Base-by-base conservation (phyloP, 2,888 invertebrate species). In the Asteroscopus sphinx region DNA sequence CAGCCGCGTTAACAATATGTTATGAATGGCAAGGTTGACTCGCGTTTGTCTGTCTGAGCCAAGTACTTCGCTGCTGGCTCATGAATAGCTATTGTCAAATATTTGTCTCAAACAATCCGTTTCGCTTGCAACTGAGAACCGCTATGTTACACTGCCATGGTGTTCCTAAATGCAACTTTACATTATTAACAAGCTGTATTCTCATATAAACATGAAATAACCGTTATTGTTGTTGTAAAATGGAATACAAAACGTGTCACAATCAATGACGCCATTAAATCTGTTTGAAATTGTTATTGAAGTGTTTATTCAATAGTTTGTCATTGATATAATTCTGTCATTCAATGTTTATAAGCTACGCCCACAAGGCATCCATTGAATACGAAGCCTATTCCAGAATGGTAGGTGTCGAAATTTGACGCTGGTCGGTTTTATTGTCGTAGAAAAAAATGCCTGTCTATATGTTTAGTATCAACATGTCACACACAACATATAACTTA, bases 1-100 rank as follows among this genome's bases (percentile, higher is more conserved):
- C 58, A 54, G 42, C 46, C 37, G 56, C 41, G 37, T 55, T 69
- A 64, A 72, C 71, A 77, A 79, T 78, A 78, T 76, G 79, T 84
- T 86, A 83, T 84, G 79, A 84, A 83, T 82, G 82, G 79, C 71
- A 67, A 64, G 76, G 75, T 78, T 84, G 88, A 85, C 83, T 83
- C 71, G 76, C 73, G 80, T 76, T 73, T 75, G 80, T 78, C 70
- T 77, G 61, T 58, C 73, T 60, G 71, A 84, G 79, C 79, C 81
- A 85, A 85, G 81, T 72, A 76, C 77, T 76, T 77, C 68, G 77
- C 64, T 76, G 67, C 77, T 79, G 75, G 76, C 77, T 80, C 77
- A 72, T 75, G 72, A 65, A 53, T 58, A 48, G 56, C 69, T 70
- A 70, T 81, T 81, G 77, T 79, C 75, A 84, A 83, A 85, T 85